Conservation (phyloP, 2,888 invertebrate species). For the Drosophila meridiana region DNA sequence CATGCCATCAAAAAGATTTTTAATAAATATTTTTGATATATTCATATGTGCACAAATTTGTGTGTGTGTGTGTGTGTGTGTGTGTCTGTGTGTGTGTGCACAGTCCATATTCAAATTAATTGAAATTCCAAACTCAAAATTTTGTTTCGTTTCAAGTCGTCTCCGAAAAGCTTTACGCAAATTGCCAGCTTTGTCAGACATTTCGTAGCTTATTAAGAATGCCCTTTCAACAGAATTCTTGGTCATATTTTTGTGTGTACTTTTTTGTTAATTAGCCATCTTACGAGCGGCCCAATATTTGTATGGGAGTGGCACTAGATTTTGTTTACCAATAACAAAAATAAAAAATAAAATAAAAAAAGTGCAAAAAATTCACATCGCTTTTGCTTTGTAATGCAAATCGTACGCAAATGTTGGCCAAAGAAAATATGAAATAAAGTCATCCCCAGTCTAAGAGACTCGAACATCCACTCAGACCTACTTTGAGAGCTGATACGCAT, state of each 20-base stretch:
- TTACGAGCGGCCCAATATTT: conserved; percentile 25
- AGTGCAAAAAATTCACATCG: conserved; percentile 48
- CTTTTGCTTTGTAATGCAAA: conserved; percentile 73
- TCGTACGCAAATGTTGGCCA: conserved; percentile 74
- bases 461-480: conserved; percentile 26
- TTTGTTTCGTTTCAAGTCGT: background rate
- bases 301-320: conserved; percentile 39
- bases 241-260: conserved; percentile 1
- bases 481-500: conserved; percentile 50
- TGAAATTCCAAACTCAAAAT: conserved; percentile 41
- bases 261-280: conserved; percentile 53
- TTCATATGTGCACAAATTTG: background rate
- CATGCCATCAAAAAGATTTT: conserved; percentile 43
- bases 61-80: background rate
- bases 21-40: conserved; percentile 40
- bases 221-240: conserved; percentile 4
- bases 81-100: background rate
- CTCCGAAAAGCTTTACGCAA: conserved; percentile 22
- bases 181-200: conserved; percentile 14
- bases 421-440: conserved; percentile 76
- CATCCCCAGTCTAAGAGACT: conserved; percentile 33
- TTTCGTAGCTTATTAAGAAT: conserved; percentile 18
- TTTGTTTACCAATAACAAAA: conserved; percentile 42
- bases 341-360: conserved; percentile 22
- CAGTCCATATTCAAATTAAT: conserved; percentile 31